A percentile compares a stretch with the other conserved stretches of the same genome.
These are phyloP conservation scores for Euclidia mi DNA, from an alignment of 2,888 invertebrate genomes.

Conservation along the genomic window DNA sequence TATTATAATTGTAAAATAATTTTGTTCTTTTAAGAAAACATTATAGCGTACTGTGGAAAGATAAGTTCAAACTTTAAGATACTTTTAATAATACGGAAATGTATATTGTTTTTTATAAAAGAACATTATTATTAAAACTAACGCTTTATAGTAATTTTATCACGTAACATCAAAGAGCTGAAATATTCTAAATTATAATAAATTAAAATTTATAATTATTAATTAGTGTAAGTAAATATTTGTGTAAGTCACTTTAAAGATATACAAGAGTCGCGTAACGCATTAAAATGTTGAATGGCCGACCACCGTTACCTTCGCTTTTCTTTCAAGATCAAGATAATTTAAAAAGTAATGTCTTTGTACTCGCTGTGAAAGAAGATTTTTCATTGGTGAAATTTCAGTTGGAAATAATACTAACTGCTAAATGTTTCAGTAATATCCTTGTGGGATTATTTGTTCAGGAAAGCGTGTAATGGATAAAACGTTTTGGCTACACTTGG, in stretches of 20 bases:
- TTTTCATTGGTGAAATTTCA: constrained; percentile 9
- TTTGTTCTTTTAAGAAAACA: constrained; percentile 36
- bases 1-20: constrained; percentile 34
- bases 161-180: constrained; percentile 70
- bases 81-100: neutral
- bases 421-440: constrained; percentile 15
- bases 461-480: constrained; percentile 23
- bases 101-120: constrained; percentile 29
- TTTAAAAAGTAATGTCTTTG: constrained; percentile 23
- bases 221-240: constrained; percentile 49
- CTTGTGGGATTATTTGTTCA: constrained; percentile 16
- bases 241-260: constrained; percentile 46
- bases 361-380: constrained; percentile 5
- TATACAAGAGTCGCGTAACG: constrained; percentile 42
- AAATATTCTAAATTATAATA: constrained; percentile 86
- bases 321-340: constrained; percentile 24
- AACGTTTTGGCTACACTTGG: constrained; percentile 20
- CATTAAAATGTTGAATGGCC: constrained; percentile 36
- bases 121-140: constrained; percentile 59
- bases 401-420: constrained; percentile 17
- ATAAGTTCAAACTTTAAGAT: neutral
- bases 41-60: neutral
- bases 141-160: constrained; percentile 83
- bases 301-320: constrained; percentile 23
- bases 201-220: constrained; percentile 57